These are phyloP conservation scores for Pseudorhiza aurosa DNA, from an alignment of 30 jellyfish, hydroid and myxozoan species.

Conservation along the genomic window DNA sequence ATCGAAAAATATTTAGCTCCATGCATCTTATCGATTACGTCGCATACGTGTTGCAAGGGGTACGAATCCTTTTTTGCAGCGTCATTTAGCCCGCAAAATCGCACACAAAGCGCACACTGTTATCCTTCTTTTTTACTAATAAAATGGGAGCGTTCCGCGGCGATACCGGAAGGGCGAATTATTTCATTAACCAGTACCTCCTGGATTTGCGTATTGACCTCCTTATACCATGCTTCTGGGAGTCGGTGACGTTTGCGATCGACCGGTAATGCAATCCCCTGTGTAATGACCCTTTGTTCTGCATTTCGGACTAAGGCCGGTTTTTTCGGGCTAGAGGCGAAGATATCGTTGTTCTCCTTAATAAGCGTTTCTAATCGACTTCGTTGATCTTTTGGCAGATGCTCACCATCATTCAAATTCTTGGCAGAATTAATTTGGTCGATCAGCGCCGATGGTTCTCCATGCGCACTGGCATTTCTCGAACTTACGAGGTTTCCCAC, in stretches of 20 bases:
- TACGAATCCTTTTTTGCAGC: constrained; percentile 54
- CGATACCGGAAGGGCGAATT: constrained; percentile 53
- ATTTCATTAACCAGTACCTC: constrained; percentile 44
- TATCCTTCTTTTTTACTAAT: constrained; percentile 54
- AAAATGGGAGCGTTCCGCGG: constrained; percentile 55
- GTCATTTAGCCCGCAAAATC: constrained; percentile 60
- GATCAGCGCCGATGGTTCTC: not conserved
- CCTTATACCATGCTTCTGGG: constrained; percentile 47
- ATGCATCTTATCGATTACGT: constrained; percentile 46
- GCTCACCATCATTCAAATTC: not conserved
- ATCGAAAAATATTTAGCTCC: constrained; percentile 44
- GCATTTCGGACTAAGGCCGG: constrained; percentile 26
- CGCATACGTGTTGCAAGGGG: constrained; percentile 53
- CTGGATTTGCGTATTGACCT: constrained; percentile 35
- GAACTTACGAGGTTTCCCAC: constrained; percentile 26
- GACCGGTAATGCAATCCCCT: constrained; percentile 41
- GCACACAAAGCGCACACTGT: constrained; percentile 53
- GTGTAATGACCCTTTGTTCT: constrained; percentile 33
- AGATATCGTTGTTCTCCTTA: not conserved
- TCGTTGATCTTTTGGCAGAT: constrained; percentile 10
- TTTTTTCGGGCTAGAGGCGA: constrained; percentile 62
- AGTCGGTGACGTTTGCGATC: constrained; percentile 38
- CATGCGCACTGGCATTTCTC: not conserved
- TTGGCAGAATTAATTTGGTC: not conserved
- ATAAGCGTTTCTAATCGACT: constrained; percentile 2